Percentiles rank a stretch among this genome's conserved stretches.
Conservation (phyloP, 2,113 vertebrate genomes). For the Oncorhynchus clarkii region DNA sequence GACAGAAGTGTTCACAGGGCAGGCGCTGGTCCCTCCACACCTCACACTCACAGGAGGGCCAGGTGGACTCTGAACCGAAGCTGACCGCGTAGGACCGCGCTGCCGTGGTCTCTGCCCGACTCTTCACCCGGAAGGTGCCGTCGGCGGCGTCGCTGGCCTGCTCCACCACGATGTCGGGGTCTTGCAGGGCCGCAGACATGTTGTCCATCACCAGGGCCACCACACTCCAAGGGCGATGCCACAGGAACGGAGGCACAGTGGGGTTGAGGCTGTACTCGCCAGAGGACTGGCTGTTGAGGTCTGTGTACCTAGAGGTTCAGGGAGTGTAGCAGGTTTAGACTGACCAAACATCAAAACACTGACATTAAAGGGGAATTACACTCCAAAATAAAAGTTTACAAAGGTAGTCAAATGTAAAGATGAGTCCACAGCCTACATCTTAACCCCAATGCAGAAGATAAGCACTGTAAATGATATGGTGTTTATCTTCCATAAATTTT, state of each 20-base stretch:
- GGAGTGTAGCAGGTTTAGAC: background rate
- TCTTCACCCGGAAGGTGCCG: background rate
- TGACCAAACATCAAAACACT: too few species aligned
- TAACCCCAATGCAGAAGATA: too few species aligned
- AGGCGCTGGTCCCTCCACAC: constrained; percentile 3
- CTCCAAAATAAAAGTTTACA: too few species aligned
- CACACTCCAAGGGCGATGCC: background rate
- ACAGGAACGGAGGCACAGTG: background rate
- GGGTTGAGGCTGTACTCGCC: background rate
- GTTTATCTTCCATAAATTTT: too few species aligned
- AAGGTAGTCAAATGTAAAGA: background rate
- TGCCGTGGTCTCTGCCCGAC: background rate
- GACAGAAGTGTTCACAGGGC: constrained; percentile 14
- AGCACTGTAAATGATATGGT: too few species aligned
- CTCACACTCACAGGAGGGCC: background rate
- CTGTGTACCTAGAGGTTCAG: background rate
- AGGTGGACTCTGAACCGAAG: background rate
- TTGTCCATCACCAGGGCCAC: constrained; percentile 2
- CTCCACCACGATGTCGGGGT: background rate
- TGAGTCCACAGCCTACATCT: background rate
- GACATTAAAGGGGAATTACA: too few species aligned
- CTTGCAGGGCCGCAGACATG: background rate
- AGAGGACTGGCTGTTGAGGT: background rate
- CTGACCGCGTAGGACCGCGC: background rate
- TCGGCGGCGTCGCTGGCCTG: background rate